A percentile compares a stretch with the other conserved stretches of the same genome.
Evolutionary conservation across 2,113 vertebrate genomes (phyloP).

Genomic region (Gymnorhina tibicen): DNA sequence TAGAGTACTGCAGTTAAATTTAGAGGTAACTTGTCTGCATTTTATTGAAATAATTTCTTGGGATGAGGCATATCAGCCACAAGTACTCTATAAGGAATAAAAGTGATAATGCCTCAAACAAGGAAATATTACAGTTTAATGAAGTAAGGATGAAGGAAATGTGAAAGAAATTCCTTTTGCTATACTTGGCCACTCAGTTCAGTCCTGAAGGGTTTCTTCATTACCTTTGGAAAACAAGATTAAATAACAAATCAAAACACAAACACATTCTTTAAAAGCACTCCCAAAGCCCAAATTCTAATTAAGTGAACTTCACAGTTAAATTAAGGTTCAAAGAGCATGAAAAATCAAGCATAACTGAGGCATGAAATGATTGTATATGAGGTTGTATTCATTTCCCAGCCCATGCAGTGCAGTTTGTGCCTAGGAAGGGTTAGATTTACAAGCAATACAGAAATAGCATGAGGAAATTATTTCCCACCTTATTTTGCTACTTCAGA

Average conservation of each 20-base stretch:
- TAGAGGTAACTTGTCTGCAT: background rate
- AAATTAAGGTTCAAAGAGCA: constrained; percentile 66
- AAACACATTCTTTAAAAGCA: constrained; percentile 18
- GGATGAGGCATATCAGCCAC: background rate
- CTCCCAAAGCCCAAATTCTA: background rate
- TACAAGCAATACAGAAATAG: background rate
- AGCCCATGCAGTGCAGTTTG: background rate
- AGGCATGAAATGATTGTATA: constrained; percentile 53
- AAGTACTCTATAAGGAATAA: background rate
- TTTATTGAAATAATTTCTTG: background rate
- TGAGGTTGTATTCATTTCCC: background rate
- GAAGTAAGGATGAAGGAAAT: background rate
- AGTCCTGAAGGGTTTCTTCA: constrained; percentile 24
- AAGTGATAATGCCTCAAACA: constrained; percentile 6
- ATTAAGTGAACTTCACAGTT: constrained; percentile 58
- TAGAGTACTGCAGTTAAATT: background rate
- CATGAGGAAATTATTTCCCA: constrained; percentile 14
- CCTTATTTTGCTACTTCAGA: constrained; percentile 18
- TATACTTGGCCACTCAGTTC: background rate
- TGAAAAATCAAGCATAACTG: constrained; percentile 58
- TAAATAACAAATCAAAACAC: constrained; percentile 31
- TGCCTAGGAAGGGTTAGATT: constrained; percentile 6
- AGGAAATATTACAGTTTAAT: constrained; percentile 19
- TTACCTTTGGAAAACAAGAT: constrained; percentile 28
- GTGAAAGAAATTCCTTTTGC: background rate